Percentiles rank a stretch among this genome's conserved stretches.
Evolutionary conservation across 2,113 vertebrate species (phyloP).

Genomic region (Theristicus caerulescens): DNA sequence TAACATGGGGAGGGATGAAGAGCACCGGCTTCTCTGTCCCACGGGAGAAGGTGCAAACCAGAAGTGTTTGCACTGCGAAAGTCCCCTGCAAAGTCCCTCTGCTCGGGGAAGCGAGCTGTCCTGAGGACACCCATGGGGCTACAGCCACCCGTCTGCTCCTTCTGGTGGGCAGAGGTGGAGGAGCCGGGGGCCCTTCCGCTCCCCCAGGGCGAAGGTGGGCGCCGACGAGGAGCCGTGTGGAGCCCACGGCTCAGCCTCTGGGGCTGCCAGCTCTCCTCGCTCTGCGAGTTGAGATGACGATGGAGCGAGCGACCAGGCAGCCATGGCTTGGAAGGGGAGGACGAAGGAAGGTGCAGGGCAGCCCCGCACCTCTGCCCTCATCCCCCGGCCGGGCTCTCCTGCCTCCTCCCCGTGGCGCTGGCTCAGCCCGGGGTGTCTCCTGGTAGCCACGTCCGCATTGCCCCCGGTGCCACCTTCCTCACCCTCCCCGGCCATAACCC

Average conservation of each 20-base stretch:
- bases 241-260: not conserved
- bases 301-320: not conserved
- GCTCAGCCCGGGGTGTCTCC: not conserved
- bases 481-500: not conserved
- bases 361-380: not conserved
- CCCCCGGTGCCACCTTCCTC: not conserved
- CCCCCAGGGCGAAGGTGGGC: rapidly evolving
- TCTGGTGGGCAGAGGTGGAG: not conserved
- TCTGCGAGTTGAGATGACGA: not conserved
- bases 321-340: not conserved
- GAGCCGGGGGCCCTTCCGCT: not conserved
- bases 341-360: not conserved
- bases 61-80: not conserved
- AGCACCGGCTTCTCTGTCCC: not conserved
- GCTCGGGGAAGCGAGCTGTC: not conserved
- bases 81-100: not conserved
- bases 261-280: not conserved
- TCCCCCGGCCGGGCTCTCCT: not conserved
- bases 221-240: not conserved
- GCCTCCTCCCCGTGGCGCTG: not conserved
- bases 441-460: rapidly evolving
- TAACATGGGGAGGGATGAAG: not conserved
- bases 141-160: not conserved
- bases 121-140: not conserved
- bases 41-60: not conserved